Base-by-base conservation (phyloP, 2,113 vertebrate species). In the Siniperca knerii region DNA sequence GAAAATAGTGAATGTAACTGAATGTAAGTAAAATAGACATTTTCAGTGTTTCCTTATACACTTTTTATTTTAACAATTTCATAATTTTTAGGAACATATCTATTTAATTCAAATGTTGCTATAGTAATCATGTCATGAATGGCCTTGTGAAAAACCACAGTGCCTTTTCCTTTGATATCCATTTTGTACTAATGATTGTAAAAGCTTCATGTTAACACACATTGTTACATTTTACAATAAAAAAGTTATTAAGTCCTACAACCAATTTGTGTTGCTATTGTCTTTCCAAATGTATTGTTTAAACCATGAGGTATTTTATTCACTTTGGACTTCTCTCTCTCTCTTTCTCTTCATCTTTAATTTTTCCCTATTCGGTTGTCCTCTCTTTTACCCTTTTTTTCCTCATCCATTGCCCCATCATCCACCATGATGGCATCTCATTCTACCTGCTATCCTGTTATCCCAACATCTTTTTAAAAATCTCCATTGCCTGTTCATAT, bases 201-300 rank as follows among this genome's bases (percentile, higher is more conserved):
- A 87, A 81, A 70, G 50, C 65, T 76, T 71, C 67, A 81, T 94
- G 89, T 87, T 89, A 91, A 87, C 50, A 72, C 42, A 84, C 60
- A 74, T 79, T 93, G 84, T 91, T 85, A 81, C 15, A 62, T 89
- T 88, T 91, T 84, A 80, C 67, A 94, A 94, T 95, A 95, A 95
- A 95, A 92, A 84, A 68, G 23, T 70, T 82, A 71, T 69, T 68
- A 85, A 86, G 80, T 75, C 74, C 64, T 54, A 73, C 35, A 88
- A 68, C 25, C 44, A 75, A 21, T 72, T 85, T 92, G 89, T 89
- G 83, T 88, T 90, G 58, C 79, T 74, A 81, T 87, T 91, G 66
- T 89, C 46, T 82, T 87, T 88, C 13, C 13, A 79, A 46, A 54
- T 82, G 44, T 80, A 23, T 66, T 58, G n/a, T 77, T 60, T n/a